A percentile compares a stretch with the other conserved stretches of the same genome.
Conservation (phyloP, 1,140 invertebrate genomes). For the Leptinotarsa lineolata region DNA sequence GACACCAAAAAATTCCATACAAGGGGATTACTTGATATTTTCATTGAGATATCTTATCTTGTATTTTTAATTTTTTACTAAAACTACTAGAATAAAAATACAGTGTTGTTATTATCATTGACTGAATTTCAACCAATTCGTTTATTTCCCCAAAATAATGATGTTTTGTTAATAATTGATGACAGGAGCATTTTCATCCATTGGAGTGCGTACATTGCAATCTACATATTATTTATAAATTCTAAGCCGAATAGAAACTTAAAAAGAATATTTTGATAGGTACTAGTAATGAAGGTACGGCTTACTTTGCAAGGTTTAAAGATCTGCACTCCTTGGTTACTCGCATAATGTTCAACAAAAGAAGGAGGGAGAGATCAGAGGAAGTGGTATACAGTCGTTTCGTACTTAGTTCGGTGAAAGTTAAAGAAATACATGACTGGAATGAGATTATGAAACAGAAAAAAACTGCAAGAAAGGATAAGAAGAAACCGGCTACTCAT, state of each 20-base stretch:
- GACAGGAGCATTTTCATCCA: too few species aligned
- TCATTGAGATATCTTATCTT: too few species aligned
- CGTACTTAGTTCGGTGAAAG: conserved; percentile 46
- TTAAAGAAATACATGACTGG: conserved; percentile 36
- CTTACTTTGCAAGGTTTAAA: conserved; percentile 58
- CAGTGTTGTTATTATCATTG: too few species aligned
- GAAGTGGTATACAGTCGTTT: conserved; percentile 47
- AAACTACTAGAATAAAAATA: too few species aligned
- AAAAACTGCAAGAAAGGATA: conserved; percentile 11
- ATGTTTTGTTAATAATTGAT: too few species aligned
- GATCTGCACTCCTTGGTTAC: conserved; percentile 43
- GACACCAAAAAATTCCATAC: too few species aligned
- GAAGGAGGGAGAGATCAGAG: conserved; percentile 46
- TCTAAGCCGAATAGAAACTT: neutral
- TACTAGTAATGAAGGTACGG: conserved; percentile 52
- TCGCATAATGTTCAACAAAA: conserved; percentile 55
- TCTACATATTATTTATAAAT: too few species aligned
- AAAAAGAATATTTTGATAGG: conserved; percentile 17
- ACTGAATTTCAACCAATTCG: too few species aligned
- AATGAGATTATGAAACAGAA: conserved; percentile 15
- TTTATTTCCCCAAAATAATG: too few species aligned
- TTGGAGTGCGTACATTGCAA: too few species aligned
- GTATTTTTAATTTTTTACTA: too few species aligned
- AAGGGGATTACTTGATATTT: too few species aligned
- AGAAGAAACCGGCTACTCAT: conserved; percentile 21